Evolutionary conservation across 2,113 vertebrate species (phyloP).

Genomic region (Grallaria varia): DNA sequence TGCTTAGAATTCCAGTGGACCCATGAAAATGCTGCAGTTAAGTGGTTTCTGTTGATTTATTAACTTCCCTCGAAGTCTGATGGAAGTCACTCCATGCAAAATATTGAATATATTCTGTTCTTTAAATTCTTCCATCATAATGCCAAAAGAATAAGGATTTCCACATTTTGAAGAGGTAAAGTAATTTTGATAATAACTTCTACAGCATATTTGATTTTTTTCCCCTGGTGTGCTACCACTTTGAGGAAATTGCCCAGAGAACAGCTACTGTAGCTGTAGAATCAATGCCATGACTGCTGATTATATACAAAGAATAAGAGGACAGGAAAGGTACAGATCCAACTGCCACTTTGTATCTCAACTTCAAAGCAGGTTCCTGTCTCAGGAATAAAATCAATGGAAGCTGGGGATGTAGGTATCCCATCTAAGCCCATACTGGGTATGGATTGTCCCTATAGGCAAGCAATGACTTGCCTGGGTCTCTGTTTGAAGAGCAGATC

Average conservation of each 20-base stretch:
- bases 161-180: constrained; percentile 46
- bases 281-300: not conserved
- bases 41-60: constrained; percentile 77
- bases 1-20: constrained; percentile 77
- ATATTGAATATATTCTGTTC: constrained; percentile 53
- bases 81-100: constrained; percentile 53
- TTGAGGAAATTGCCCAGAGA: not conserved
- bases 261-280: not conserved
- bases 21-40: constrained; percentile 73
- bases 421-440: not conserved
- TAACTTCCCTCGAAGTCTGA: constrained; percentile 54
- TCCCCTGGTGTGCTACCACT: not conserved
- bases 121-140: not conserved
- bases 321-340: not conserved
- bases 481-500: not conserved
- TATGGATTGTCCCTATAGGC: not conserved
- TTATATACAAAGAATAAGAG: not conserved
- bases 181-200: not conserved
- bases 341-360: not conserved
- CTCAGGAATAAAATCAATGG: not conserved
- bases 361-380: not conserved
- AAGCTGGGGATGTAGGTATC: not conserved
- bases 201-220: not conserved
- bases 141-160: constrained; percentile 18
- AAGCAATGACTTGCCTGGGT: not conserved